Base-by-base conservation (phyloP, 2,888 invertebrate species). In the Cerastoderma edule region DNA sequence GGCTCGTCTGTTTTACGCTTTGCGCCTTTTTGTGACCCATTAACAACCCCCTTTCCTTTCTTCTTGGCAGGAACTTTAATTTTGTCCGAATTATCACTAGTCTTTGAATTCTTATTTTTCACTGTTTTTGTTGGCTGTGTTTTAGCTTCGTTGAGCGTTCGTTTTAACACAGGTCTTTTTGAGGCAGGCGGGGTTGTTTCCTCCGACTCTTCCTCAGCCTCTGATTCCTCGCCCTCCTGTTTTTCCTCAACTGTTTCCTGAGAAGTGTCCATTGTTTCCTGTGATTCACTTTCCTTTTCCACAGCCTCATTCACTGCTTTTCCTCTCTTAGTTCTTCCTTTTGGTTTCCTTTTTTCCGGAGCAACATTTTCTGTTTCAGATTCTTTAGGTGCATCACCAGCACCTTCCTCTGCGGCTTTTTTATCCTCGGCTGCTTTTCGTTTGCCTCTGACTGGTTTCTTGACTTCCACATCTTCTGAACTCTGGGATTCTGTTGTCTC, bases 81-180 rank as follows among this genome's bases (percentile, higher is more conserved):
- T 53, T 67, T 44, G 24, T 24, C 48, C 16, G 30, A 24, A 1
- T 44, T 57, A 28, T 50, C 70, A 75, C 63, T 65, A 54, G 54
- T 35, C 46, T 28, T 73, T 30, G 72, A 50, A 48, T 54, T 69
- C 64, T 72, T 69, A 19, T 39, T 10, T 22, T 44, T 56, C 39
- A 67, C 70, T 64, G 71, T 74, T 72, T 66, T 71, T 56, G 64
- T 64, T n/a, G 66, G 46, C 64, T 33, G 63, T 35, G 39, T 50
- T 44, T 39, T 54, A 28, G 66, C 57, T 33, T 65, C 74, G 19
- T 67, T 67, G 56, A 72, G 83, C n/a, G 78, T 75, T 39, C 78
- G 68, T 73, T 79, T 77, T 57, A 79, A 67, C 19, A 79, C 63
- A 48, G 72, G 74, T 70, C 77, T 79, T 69, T 79, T 79, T 0